These are phyloP conservation scores for Holocentrus rufus DNA, from an alignment of 2,797 vertebrate species.

Conservation along the genomic window DNA sequence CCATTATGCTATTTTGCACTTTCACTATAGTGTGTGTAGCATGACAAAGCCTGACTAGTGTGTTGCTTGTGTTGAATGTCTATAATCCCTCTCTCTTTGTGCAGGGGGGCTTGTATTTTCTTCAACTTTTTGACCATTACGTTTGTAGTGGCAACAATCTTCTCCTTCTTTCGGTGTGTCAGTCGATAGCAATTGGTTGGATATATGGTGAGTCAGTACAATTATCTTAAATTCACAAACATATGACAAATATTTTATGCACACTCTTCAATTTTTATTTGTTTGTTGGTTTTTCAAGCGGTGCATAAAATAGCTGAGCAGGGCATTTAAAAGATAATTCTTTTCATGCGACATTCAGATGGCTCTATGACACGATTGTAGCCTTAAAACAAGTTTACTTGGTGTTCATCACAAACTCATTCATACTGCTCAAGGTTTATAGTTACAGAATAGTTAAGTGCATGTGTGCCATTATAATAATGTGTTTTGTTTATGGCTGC, in stretches of 20 bases:
- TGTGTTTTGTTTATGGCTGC: too few species aligned
- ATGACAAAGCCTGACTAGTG: background rate
- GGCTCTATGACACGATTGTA: too few species aligned
- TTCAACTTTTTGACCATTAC: slow-evolving; percentile 81
- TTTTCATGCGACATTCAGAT: too few species aligned
- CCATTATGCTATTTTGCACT: too few species aligned
- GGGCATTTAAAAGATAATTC: background rate
- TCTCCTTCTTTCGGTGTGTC: slow-evolving; percentile 78
- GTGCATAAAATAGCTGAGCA: background rate
- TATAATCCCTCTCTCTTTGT: slow-evolving; percentile 22
- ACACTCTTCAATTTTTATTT: background rate
- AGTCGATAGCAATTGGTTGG: slow-evolving; percentile 78
- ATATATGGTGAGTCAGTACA: slow-evolving; percentile 74
- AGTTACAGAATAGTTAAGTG: too few species aligned
- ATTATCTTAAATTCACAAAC: background rate
- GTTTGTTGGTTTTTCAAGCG: background rate
- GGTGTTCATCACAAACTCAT: too few species aligned
- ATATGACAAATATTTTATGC: background rate
- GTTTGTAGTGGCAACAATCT: slow-evolving; percentile 81
- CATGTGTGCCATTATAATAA: too few species aligned
- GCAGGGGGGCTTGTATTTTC: slow-evolving; percentile 79
- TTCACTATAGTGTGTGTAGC: background rate
- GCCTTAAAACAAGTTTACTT: too few species aligned
- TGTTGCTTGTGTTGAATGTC: slow-evolving; percentile 22
- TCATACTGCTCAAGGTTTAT: too few species aligned